Evolutionary conservation across 2,888 invertebrate species (phyloP).

Genomic region (Shargacucullia verbasci): DNA sequence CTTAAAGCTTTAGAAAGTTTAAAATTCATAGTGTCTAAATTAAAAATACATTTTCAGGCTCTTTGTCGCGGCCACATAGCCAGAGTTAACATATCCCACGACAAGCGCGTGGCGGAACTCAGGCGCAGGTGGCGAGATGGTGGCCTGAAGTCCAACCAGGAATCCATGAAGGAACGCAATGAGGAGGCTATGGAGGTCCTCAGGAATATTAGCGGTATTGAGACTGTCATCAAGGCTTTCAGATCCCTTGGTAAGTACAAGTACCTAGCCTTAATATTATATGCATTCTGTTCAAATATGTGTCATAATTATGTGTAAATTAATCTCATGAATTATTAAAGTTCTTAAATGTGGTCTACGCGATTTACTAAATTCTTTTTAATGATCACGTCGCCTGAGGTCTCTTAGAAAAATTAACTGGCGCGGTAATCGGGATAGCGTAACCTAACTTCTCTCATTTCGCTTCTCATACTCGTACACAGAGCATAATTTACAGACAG

Average conservation of each 20-base stretch:
- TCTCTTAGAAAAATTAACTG: too few relatives aligned
- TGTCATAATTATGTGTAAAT: too few relatives aligned
- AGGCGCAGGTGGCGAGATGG: conserved; percentile 81
- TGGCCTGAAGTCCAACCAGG: conserved; percentile 74
- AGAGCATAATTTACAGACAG: too few relatives aligned
- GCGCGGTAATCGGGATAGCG: too few relatives aligned
- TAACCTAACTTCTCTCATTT: too few relatives aligned
- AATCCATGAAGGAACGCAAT: conserved; percentile 77
- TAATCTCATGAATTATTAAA: too few relatives aligned
- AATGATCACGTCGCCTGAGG: too few relatives aligned
- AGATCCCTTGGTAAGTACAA: conserved; percentile 75
- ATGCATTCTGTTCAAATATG: not conserved
- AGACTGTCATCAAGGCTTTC: conserved; percentile 79
- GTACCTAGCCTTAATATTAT: not conserved
- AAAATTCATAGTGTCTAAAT: too few relatives aligned
- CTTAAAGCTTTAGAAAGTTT: conserved; percentile 17
- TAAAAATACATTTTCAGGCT: too few relatives aligned
- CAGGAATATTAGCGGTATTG: conserved; percentile 73
- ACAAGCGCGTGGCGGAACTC: conserved; percentile 67
- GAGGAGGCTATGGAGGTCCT: conserved; percentile 82
- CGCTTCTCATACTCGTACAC: too few relatives aligned
- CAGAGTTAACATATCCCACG: conserved; percentile 62
- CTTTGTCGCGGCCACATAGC: conserved; percentile 87
- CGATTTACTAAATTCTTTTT: too few relatives aligned
- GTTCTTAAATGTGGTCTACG: too few relatives aligned